phyloP scores from a whole-genome alignment of 2,888 invertebrate species.

The Apomyelois bistriatella region DNA sequence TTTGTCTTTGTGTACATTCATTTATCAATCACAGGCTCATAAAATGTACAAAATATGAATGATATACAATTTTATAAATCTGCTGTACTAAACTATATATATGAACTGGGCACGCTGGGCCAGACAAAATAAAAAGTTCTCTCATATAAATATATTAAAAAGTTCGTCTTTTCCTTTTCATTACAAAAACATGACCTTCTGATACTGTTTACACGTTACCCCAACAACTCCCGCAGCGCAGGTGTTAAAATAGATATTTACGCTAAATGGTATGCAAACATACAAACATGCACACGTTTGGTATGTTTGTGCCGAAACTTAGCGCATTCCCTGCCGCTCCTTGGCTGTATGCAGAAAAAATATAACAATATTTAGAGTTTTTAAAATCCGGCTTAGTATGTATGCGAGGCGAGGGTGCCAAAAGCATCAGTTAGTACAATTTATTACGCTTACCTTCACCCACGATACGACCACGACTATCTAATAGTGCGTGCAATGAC shows the following conservation, averaged over 20 bases:
- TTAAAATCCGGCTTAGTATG: neutral
- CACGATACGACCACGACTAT: neutral
- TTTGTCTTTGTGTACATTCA: too few relatives aligned
- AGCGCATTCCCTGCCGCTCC: neutral
- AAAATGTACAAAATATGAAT: too few relatives aligned
- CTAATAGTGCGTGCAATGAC: neutral
- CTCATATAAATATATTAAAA: too few relatives aligned
- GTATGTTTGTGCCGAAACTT: conserved; percentile 8
- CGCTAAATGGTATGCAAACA: conserved; percentile 1
- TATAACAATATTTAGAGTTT: neutral
- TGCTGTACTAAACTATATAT: too few relatives aligned
- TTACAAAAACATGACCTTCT: neutral
- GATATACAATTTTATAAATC: too few relatives aligned
- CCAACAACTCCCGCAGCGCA: neutral
- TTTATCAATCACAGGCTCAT: too few relatives aligned
- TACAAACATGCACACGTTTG: neutral
- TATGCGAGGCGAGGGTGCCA: neutral
- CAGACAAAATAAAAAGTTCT: too few relatives aligned
- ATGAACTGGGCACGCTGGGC: too few relatives aligned
- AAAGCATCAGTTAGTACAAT: conserved; percentile 4
- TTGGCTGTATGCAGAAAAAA: conserved; percentile 3
- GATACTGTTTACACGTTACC: neutral
- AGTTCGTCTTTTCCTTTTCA: too few relatives aligned
- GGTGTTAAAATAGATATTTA: conserved; percentile 13
- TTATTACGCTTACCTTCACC: neutral